Evolutionary conservation across 64 coral and sea anemone genomes (phyloP).

Genomic region (Pachyseris speciosa): DNA sequence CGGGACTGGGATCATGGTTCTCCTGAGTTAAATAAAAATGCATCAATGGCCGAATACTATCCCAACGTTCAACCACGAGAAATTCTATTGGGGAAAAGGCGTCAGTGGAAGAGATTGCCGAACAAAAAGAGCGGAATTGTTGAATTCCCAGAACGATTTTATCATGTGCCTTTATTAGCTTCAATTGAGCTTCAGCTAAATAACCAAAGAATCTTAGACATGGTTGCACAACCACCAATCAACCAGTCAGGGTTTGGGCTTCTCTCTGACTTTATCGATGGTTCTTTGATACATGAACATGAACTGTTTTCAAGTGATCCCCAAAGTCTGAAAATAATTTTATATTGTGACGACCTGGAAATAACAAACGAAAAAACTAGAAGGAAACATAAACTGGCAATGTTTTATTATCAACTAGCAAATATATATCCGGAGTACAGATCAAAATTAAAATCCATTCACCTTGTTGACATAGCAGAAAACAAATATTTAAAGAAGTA

Average conservation of each 20-base stretch:
- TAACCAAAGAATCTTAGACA: neutral
- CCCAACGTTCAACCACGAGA: neutral
- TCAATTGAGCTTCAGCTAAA: neutral
- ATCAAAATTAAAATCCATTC: neutral
- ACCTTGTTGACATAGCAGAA: neutral
- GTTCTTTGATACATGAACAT: neutral
- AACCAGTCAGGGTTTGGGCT: neutral
- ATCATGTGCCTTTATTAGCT: neutral
- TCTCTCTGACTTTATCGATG: neutral
- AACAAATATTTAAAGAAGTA: constrained; percentile 39
- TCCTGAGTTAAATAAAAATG: neutral
- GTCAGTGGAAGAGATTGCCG: neutral
- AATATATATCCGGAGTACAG: neutral
- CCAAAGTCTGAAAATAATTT: neutral
- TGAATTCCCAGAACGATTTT: neutral
- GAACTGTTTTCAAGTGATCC: neutral
- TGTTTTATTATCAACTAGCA: constrained; percentile 16
- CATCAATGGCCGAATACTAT: neutral
- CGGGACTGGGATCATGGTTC: neutral
- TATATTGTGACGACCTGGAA: neutral
- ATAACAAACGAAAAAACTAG: neutral
- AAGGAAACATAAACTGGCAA: neutral
- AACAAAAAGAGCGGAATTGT: neutral
- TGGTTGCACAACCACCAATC: neutral
- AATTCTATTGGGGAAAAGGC: neutral